A percentile compares a stretch with the other conserved stretches of the same genome.
Evolutionary conservation across 2,113 vertebrate genomes (phyloP).

Genomic region (Rhea pennata): DNA sequence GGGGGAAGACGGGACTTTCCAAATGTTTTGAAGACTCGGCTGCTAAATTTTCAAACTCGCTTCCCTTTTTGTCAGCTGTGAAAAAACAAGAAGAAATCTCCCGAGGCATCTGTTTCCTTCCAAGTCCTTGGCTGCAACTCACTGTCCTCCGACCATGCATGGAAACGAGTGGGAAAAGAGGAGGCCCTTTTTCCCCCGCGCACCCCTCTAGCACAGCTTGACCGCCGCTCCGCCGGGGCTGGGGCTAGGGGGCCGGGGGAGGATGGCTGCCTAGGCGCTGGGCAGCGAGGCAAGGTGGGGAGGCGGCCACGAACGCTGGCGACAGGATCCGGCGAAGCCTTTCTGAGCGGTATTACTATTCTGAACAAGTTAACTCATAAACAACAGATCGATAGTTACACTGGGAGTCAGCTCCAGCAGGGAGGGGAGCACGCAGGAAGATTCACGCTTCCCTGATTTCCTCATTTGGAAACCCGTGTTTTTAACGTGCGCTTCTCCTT

Average conservation of each 20-base stretch:
- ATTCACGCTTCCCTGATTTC: background rate
- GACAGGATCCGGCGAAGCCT: background rate
- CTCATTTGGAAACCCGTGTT: background rate
- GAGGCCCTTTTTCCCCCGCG: background rate
- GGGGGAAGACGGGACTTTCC: accelerated
- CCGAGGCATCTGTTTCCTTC: constrained; percentile 1
- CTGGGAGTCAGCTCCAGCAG: background rate
- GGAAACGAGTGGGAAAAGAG: background rate
- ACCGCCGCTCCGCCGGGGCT: background rate
- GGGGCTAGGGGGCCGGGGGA: background rate
- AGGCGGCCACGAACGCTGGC: background rate
- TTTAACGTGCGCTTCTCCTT: background rate
- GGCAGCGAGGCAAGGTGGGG: background rate
- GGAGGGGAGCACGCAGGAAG: background rate
- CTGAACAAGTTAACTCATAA: constrained; percentile 38
- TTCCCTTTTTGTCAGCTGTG: background rate
- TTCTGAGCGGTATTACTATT: constrained; percentile 29
- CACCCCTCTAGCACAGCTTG: background rate
- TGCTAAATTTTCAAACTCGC: background rate
- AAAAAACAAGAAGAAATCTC: background rate
- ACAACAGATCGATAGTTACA: constrained; percentile 1
- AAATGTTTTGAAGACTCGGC: background rate
- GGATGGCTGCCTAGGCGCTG: background rate
- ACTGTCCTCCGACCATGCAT: accelerated
- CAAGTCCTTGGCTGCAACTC: background rate